Base-by-base conservation (phyloP, 1,140 invertebrate genomes). In the Maconellicoccus hirsutus region DNA sequence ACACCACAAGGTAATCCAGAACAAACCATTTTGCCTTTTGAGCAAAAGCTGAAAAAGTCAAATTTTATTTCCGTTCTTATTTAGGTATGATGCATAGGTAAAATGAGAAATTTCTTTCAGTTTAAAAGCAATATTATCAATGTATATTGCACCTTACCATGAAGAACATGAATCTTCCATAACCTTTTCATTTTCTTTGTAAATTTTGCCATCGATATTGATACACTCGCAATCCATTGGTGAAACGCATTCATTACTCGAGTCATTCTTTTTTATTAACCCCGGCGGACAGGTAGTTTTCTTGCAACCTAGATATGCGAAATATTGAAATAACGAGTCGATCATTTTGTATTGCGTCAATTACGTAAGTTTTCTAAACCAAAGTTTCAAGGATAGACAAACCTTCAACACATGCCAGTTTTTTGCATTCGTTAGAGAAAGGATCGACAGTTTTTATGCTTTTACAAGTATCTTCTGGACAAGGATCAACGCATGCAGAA, bases 101-200 rank as follows among this genome's bases (percentile, higher is more conserved):
- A n/a, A n/a, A n/a, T n/a, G n/a, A n/a, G n/a, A n/a, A n/a, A n/a
- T n/a, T n/a, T n/a, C n/a, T n/a, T n/a, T n/a, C n/a, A n/a, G n/a
- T n/a, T n/a, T n/a, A n/a, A n/a, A n/a, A n/a, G n/a, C n/a, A n/a
- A n/a, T n/a, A n/a, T n/a, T n/a, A n/a, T 27, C 22, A 26, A 66
- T 16, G 23, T 69, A 66, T n/a, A n/a, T 61, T 19, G 23, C 27
- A 77, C 77, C n/a, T 78, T 75, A 83, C 83, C 91, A 93, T 0
- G 84, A 86, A 74, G 92, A 88, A 78, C 91, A 94, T 0, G 81
- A 83, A 76, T 92, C 89, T 71, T 86, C 83, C 71, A 85, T 83
- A 0, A 92, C 84, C 21, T 87, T 73, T 77, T 93, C 91, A 7
- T 91, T 91, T 79, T 94, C 91, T 71, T 87, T 86, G 75, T 88